These are phyloP conservation scores for Macheiramphus alcinus DNA, from an alignment of 2,113 vertebrate genomes.

Conservation along the genomic window DNA sequence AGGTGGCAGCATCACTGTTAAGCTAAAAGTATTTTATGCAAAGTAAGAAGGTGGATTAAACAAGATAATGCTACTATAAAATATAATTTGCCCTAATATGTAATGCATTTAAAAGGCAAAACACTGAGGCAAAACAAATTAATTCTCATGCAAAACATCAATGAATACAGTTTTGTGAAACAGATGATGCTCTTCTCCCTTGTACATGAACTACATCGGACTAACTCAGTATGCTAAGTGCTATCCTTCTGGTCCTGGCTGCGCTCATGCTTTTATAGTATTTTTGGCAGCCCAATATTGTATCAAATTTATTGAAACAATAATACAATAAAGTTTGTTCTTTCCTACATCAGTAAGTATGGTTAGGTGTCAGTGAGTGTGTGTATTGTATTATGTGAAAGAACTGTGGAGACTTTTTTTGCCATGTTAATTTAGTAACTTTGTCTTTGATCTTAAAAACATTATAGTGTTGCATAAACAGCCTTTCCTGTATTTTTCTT, in stretches of 20 bases:
- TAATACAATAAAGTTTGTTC: background rate
- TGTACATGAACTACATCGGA: background rate
- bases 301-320: background rate
- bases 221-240: background rate
- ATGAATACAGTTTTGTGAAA: background rate
- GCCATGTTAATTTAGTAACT: background rate
- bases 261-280: background rate
- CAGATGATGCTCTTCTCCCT: background rate
- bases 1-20: background rate
- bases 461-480: background rate
- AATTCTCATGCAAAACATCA: background rate
- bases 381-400: background rate
- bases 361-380: background rate
- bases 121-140: background rate
- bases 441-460: background rate
- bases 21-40: background rate
- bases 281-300: background rate
- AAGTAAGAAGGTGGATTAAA: background rate
- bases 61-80: background rate
- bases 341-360: background rate
- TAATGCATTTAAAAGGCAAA: slow-evolving; percentile 1
- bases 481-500: background rate
- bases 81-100: background rate
- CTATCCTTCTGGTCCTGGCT: background rate
- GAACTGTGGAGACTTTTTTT: background rate